phyloP scores from a whole-genome alignment of 2,113 vertebrate genomes.

The Esox niger region DNA sequence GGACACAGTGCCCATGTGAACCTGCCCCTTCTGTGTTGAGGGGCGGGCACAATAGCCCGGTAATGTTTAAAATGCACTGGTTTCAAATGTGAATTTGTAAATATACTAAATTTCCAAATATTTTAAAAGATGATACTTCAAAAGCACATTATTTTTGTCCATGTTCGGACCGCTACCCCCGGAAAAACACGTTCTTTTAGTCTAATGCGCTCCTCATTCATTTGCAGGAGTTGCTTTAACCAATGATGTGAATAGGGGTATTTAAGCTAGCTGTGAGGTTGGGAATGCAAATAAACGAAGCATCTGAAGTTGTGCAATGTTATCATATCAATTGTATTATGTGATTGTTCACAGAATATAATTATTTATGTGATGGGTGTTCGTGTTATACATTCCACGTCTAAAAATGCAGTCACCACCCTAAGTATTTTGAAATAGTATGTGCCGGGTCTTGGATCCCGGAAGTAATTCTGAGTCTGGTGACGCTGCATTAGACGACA shows the following conservation, averaged over 20 bases:
- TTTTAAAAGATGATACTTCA: too few species aligned
- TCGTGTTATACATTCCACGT: not conserved
- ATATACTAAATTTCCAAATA: not conserved
- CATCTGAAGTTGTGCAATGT: not conserved
- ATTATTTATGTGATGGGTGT: too few species aligned
- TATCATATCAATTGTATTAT: too few species aligned
- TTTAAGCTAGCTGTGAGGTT: not conserved
- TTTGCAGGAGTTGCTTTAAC: not conserved
- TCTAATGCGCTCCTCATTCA: too few species aligned
- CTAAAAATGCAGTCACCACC: not conserved
- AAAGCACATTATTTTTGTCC: too few species aligned
- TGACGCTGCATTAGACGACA: constrained; percentile 73
- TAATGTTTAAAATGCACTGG: not conserved
- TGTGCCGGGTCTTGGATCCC: constrained; percentile 32
- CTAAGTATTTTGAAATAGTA: constrained; percentile 4
- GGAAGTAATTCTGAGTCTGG: constrained; percentile 66
- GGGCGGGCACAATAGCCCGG: not conserved
- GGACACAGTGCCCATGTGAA: constrained; percentile 41
- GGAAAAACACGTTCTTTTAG: too few species aligned
- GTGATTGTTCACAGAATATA: too few species aligned
- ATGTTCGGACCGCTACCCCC: too few species aligned
- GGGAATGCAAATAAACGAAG: not conserved
- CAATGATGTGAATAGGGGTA: not conserved
- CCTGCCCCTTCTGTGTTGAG: not conserved
- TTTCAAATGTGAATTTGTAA: not conserved